Evolutionary conservation across 2,113 vertebrate genomes (phyloP).

Genomic region (Geococcyx californianus): DNA sequence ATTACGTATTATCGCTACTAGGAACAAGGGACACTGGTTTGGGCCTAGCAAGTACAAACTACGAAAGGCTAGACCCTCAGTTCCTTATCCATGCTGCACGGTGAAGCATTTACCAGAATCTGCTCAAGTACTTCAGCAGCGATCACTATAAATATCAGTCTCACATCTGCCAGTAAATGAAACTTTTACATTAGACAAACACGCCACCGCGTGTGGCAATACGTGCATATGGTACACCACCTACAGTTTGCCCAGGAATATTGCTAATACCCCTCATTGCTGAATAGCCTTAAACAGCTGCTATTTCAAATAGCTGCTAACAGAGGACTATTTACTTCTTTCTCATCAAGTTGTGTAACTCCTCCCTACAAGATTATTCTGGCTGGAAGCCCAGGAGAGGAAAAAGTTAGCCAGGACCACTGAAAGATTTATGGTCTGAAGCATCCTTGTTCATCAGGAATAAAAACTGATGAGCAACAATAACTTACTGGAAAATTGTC

Average conservation of each 20-base stretch:
- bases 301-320: slow-evolving; percentile 51
- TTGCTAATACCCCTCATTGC: background rate
- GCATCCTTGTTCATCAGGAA: slow-evolving; percentile 20
- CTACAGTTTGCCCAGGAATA: slow-evolving; percentile 1
- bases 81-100: fast-evolving
- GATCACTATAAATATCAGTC: background rate
- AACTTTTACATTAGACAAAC: background rate
- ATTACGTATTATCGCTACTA: background rate
- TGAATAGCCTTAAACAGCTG: slow-evolving; percentile 34
- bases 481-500: slow-evolving; percentile 41
- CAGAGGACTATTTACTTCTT: slow-evolving; percentile 41
- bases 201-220: background rate
- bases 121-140: background rate
- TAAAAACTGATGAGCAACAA: slow-evolving; percentile 44
- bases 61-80: background rate
- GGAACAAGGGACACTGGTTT: background rate
- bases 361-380: slow-evolving; percentile 38
- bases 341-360: slow-evolving; percentile 44
- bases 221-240: slow-evolving; percentile 7
- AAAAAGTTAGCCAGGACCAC: slow-evolving; percentile 17
- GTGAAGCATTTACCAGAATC: background rate
- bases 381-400: slow-evolving; percentile 40
- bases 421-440: slow-evolving; percentile 38
- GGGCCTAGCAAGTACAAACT: background rate
- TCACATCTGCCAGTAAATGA: background rate